phyloP scores from a whole-genome alignment of 2,797 vertebrate species.

The Malurus splendens region DNA sequence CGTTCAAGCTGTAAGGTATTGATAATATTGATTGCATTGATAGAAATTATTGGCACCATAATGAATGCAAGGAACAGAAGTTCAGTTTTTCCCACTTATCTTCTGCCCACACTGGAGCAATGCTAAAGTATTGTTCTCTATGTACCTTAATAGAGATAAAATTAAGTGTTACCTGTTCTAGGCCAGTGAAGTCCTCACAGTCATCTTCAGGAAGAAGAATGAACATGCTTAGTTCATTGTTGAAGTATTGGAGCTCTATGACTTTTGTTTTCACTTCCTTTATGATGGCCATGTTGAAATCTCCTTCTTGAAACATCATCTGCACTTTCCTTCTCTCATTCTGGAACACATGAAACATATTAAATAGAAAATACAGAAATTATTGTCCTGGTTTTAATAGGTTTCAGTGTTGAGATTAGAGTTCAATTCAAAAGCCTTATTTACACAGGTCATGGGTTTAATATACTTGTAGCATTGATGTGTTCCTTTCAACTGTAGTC shows the following conservation, averaged over 20 bases:
- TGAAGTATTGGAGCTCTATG: slow-evolving; percentile 59
- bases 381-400: neutral
- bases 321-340: slow-evolving; percentile 52
- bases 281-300: slow-evolving; percentile 47
- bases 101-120: neutral
- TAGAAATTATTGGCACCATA: neutral
- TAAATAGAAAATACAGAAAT: neutral
- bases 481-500: neutral
- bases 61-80: neutral
- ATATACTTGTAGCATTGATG: neutral
- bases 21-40: neutral
- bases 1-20: slow-evolving; percentile 28
- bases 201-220: slow-evolving; percentile 49
- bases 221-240: slow-evolving; percentile 54
- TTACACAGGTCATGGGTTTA: neutral
- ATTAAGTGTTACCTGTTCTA: slow-evolving; percentile 45
- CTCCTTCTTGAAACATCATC: slow-evolving; percentile 64
- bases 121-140: neutral
- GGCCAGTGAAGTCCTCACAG: neutral
- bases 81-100: neutral
- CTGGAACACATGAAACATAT: neutral
- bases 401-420: neutral
- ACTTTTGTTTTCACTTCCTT: slow-evolving; percentile 9
- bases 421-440: neutral
- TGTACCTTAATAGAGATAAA: neutral